A percentile compares a stretch with the other conserved stretches of the same genome.
Conservation (phyloP, 2,113 vertebrate genomes). For the Callithrix jacchus region DNA sequence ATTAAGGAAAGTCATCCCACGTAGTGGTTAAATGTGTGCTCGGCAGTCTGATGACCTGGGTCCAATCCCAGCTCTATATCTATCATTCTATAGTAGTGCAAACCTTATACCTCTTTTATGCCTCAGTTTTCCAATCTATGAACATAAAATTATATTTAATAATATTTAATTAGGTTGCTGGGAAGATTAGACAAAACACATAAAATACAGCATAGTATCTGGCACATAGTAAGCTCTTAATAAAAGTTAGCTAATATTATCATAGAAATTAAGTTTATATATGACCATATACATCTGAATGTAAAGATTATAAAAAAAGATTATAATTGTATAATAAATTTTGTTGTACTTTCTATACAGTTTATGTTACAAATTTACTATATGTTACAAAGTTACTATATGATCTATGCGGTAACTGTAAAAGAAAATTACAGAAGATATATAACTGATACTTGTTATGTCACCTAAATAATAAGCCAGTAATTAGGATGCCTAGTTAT, state of each 20-base stretch:
- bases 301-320: neutral
- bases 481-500: neutral
- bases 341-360: neutral
- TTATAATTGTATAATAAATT: neutral
- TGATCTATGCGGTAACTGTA: neutral
- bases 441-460: neutral
- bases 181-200: neutral
- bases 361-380: neutral
- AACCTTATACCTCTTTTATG: neutral
- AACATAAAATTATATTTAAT: slow-evolving; percentile 15
- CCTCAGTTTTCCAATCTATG: neutral
- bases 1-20: neutral
- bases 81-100: neutral
- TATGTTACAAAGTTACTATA: neutral
- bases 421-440: neutral
- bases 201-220: neutral
- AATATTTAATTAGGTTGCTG: slow-evolving; percentile 5
- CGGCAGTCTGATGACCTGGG: neutral
- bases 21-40: neutral
- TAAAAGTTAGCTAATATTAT: neutral
- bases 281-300: neutral
- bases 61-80: neutral
- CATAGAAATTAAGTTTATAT: slow-evolving; percentile 32
- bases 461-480: neutral
- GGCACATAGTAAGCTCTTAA: neutral